A percentile compares a stretch with the other conserved stretches of the same genome.
phyloP scores from a whole-genome alignment of 2,888 invertebrate species.

The Cheilosia vulpina region DNA sequence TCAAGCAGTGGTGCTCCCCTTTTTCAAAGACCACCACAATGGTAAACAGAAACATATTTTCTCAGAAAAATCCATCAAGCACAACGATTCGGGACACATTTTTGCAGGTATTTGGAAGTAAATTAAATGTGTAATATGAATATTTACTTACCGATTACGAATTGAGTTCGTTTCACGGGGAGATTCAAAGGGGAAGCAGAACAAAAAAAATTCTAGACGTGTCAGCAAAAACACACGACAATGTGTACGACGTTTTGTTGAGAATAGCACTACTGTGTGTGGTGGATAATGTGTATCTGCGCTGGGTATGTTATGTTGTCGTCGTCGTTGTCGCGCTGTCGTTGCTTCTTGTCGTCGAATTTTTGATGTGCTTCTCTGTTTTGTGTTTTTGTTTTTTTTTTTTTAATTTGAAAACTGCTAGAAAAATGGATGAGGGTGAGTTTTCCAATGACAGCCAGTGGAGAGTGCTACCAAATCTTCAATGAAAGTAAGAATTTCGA shows the following conservation, averaged over 20 bases:
- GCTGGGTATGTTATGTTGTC: constrained; percentile 16
- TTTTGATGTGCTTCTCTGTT: constrained; percentile 49
- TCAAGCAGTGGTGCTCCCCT: constrained; percentile 60
- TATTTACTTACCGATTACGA: constrained; percentile 60
- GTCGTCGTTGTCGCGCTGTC: constrained; percentile 35
- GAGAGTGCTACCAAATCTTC: constrained; percentile 27
- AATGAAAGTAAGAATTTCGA: background rate
- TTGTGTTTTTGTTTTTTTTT: constrained; percentile 40
- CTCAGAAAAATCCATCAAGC: constrained; percentile 43
- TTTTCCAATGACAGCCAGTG: constrained; percentile 57
- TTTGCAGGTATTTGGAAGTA: constrained; percentile 21
- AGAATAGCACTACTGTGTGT: constrained; percentile 52
- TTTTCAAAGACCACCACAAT: constrained; percentile 22
- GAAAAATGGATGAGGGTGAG: constrained; percentile 49
- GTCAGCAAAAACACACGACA: constrained; percentile 74
- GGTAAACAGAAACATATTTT: constrained; percentile 74
- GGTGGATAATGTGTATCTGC: constrained; percentile 62
- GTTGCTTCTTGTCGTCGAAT: constrained; percentile 65
- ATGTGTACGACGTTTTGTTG: constrained; percentile 68
- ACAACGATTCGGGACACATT: constrained; percentile 16
- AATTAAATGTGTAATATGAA: constrained; percentile 52
- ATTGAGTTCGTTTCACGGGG: constrained; percentile 43
- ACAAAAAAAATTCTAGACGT: constrained; percentile 69
- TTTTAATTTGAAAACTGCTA: constrained; percentile 40
- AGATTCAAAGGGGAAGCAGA: constrained; percentile 43